Evolutionary conservation across 2,888 invertebrate genomes (phyloP), one percentile per base, ranked within the genome.

Genomic region (Drosophila dives): DNA sequence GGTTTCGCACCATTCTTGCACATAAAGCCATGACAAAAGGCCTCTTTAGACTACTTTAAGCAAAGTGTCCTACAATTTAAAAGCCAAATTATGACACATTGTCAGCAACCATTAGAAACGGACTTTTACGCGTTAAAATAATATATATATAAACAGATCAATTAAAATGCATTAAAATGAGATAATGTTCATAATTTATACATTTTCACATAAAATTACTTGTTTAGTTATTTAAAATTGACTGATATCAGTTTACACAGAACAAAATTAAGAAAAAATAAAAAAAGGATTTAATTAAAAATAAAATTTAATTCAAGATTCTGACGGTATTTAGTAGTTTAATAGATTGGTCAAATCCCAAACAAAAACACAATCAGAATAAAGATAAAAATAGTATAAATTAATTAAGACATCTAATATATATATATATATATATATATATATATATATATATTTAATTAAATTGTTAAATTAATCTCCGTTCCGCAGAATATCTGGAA

Each of bases 1-100:
- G 85, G 72, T 74, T 85, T 70, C 72, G 74, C 70, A 66, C 77
- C 64, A 73, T 80, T 71, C 80, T 56, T 55, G 64, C 67, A 58
- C 78, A 76, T 70, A 77, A 75, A 75, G 80, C 80, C 59, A 70
- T 64, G 64, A 61, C 33, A 51, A 69, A 75, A 60, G 42, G 69
- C 50, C 61, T 62, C 70, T 70, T 65, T 65, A 65, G 59, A 40
- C 55, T 26, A 69, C 77, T 79, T 79, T 56, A 70, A 75, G 80
- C 64, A 63, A 60, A 63, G 55, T 55, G 29, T 55, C 26, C 20
- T 23, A 48, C 40, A 64, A 64, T 69, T 77, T 75, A 56, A 63
- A 59, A 51, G 50, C 50, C 32, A 71, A 50, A 58, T 40, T 67
- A 38, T 23, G 78, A 29, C 61, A 65, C 40, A 58, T 75, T 73